Percentiles rank a stretch among this genome's conserved stretches.
These are phyloP conservation scores for Marasmarcha lunaedactyla DNA, from an alignment of 2,888 invertebrate species.

Conservation along the genomic window DNA sequence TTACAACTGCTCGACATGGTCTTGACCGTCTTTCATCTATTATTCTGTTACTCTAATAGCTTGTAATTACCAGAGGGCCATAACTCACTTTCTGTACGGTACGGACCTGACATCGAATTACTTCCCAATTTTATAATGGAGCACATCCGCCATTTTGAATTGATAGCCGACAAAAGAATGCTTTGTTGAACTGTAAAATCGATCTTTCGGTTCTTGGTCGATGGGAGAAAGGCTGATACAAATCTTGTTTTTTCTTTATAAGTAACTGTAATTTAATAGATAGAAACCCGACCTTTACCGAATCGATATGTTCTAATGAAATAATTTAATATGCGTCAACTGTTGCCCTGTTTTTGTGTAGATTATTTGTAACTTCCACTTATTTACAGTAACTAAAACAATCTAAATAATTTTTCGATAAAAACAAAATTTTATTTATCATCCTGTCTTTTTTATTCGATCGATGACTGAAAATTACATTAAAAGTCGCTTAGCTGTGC, in stretches of 20 bases:
- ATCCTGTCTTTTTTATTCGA: too few relatives aligned
- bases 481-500: too few relatives aligned
- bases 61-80: constrained; percentile 25
- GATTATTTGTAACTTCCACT: too few relatives aligned
- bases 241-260: background rate
- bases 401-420: too few relatives aligned
- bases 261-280: background rate
- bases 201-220: constrained; percentile 6
- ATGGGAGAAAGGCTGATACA: background rate
- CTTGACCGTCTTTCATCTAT: constrained; percentile 10
- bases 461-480: too few relatives aligned
- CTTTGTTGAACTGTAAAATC: constrained; percentile 19
- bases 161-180: constrained; percentile 15
- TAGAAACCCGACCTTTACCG: too few relatives aligned
- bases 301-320: too few relatives aligned
- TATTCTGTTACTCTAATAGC: constrained; percentile 22
- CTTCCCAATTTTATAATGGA: constrained; percentile 3
- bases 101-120: background rate
- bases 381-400: too few relatives aligned
- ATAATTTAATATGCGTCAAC: too few relatives aligned
- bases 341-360: too few relatives aligned
- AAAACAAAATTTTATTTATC: too few relatives aligned
- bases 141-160: constrained; percentile 6
- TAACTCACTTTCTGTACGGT: constrained; percentile 13
- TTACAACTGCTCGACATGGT: background rate